Conservation (phyloP, 2,797 vertebrate species). For the Pteropus rufus region DNA sequence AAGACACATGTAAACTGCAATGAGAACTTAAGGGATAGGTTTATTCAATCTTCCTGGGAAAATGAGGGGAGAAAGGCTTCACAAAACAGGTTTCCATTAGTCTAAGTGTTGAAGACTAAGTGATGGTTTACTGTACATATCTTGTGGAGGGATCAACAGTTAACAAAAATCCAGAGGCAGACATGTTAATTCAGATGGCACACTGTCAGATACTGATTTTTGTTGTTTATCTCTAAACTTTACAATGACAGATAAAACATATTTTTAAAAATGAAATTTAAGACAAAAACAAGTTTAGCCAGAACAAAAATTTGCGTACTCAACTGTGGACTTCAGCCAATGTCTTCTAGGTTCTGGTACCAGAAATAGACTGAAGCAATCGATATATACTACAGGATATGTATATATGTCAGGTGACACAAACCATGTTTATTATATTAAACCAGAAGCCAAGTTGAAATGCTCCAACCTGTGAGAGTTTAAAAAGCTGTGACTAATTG, state of each 20-base stretch:
- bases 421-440: background rate
- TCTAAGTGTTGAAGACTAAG: background rate
- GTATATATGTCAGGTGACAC: background rate
- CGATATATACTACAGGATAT: background rate
- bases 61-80: background rate
- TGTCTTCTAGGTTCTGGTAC: background rate
- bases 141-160: background rate
- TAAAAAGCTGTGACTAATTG: background rate
- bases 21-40: background rate
- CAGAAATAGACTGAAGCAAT: background rate
- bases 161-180: background rate
- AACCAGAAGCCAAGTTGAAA: background rate
- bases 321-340: background rate
- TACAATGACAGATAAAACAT: background rate
- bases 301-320: background rate
- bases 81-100: background rate
- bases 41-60: background rate
- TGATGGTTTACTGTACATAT: background rate
- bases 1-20: background rate
- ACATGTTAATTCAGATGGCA: background rate
- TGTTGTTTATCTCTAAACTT: background rate
- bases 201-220: background rate
- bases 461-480: background rate
- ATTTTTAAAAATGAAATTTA: slow-evolving; percentile 1
- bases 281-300: background rate